Evolutionary conservation across 2,888 invertebrate genomes (phyloP).

Genomic region (Tenthredo mesomela): DNA sequence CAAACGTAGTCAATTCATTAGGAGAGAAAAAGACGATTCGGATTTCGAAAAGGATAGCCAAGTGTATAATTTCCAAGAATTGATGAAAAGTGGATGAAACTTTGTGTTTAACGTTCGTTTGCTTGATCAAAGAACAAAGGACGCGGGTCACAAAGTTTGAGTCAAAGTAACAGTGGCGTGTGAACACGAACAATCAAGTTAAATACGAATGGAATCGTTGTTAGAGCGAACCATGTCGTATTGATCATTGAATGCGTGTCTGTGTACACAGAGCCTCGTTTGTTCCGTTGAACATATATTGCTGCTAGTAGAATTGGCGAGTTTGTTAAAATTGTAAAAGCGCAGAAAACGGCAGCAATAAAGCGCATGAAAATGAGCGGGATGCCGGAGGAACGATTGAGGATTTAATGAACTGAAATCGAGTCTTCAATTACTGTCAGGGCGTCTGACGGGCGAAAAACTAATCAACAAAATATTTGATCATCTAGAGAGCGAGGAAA

Average conservation of each 20-base stretch:
- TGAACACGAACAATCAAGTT: neutral
- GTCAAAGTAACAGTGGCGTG: neutral
- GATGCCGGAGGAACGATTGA: neutral
- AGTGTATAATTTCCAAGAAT: neutral
- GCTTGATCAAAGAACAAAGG: conserved; percentile 15
- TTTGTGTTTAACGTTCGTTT: neutral
- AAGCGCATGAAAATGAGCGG: neutral
- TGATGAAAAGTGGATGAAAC: neutral
- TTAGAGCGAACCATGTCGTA: neutral
- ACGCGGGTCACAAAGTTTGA: neutral
- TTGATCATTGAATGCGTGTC: neutral
- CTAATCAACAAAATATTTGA: neutral
- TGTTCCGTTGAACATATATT: neutral
- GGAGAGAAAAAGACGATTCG: neutral
- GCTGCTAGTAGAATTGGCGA: neutral
- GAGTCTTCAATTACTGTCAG: conserved; percentile 11
- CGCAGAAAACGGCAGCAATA: neutral
- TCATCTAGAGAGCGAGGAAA: neutral
- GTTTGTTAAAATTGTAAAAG: neutral
- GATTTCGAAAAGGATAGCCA: neutral
- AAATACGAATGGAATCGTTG: neutral
- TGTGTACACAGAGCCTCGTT: neutral
- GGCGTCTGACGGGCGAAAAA: neutral
- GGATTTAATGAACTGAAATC: conserved; percentile 17
- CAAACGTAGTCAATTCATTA: neutral